Base-by-base conservation (phyloP, 2,888 invertebrate genomes). In the Holacanthella duospinosa region DNA sequence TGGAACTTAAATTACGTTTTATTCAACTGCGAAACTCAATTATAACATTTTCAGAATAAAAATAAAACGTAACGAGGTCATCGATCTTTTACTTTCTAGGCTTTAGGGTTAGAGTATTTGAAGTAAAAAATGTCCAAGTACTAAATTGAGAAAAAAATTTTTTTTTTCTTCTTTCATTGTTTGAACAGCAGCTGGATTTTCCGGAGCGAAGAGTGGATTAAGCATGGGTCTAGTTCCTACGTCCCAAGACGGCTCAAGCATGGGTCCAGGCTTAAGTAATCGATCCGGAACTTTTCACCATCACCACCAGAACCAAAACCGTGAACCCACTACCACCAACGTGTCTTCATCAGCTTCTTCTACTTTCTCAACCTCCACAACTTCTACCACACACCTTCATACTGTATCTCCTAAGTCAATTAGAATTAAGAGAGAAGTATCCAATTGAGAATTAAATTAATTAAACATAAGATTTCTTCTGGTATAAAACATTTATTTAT, bases 401-500 rank as follows among this genome's bases (percentile, higher is more conserved):
- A 36, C 36, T 9, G 36, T 36, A 16, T 36, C 48, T 4, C 6
- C 48, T 21, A 48, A 48, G 48, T 48, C 48, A 48, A 48, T 48
- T 29, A 29, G 29, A 57, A 27, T 57, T 29, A 57, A 57, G 36
- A 57, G 36, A 19, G 57, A 57, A 29, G 12, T 29, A 2, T 21
- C 12, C 2, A 24, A 55, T 26, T 55, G n/a, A 57, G 24, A 29
- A n/a, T 12, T 9, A n/a, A 27, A 19, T 6, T 12, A 29, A 21
- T 21, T 4, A 27, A 28, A n/a, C 6, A n/a, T 21, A 29, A 29
- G 2, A 28, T 16, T 29, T 21, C 55, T 65, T 58, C 58, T 43
- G 58, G 65, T 65, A 65, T 55, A 65, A 65, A 65, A 65, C 65
- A 63, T 65, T 65, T 63, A 65, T 65, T 65, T n/a, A n/a, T 61